Percentiles rank a stretch among this genome's conserved stretches.
phyloP scores from a whole-genome alignment of 2,888 invertebrate species.

The Agrochola lota region DNA sequence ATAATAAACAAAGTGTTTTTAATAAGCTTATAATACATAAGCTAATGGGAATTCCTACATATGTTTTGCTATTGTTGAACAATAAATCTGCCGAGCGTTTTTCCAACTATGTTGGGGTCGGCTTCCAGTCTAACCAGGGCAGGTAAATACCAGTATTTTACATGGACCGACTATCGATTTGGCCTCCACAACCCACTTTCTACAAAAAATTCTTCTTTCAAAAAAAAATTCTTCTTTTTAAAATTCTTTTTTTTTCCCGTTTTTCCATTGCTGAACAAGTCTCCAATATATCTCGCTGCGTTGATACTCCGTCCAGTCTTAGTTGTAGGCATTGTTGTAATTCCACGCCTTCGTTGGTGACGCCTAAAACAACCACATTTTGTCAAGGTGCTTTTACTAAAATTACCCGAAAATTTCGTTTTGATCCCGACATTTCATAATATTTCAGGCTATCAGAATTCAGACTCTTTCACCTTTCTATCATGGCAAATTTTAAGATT shows the following conservation, averaged over 20 bases:
- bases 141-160: too few species aligned
- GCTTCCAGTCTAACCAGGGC: too few species aligned
- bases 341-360: background rate
- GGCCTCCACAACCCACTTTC: too few species aligned
- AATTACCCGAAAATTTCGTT: background rate
- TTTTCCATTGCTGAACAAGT: background rate
- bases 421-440: too few species aligned
- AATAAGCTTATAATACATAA: background rate
- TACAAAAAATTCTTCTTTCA: too few species aligned
- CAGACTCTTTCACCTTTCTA: background rate
- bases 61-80: background rate
- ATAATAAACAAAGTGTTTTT: background rate
- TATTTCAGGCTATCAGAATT: too few species aligned
- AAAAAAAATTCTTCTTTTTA: too few species aligned
- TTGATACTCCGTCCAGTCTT: background rate
- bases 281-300: background rate
- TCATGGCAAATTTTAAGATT: background rate
- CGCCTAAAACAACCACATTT: background rate
- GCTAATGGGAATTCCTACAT: background rate
- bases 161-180: too few species aligned
- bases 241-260: too few species aligned
- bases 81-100: background rate
- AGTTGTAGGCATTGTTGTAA: background rate
- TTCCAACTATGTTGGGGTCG: too few species aligned
- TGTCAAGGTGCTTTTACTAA: background rate